Conservation (phyloP, 2,113 vertebrate genomes). For the Mystacornis crossleyi region DNA sequence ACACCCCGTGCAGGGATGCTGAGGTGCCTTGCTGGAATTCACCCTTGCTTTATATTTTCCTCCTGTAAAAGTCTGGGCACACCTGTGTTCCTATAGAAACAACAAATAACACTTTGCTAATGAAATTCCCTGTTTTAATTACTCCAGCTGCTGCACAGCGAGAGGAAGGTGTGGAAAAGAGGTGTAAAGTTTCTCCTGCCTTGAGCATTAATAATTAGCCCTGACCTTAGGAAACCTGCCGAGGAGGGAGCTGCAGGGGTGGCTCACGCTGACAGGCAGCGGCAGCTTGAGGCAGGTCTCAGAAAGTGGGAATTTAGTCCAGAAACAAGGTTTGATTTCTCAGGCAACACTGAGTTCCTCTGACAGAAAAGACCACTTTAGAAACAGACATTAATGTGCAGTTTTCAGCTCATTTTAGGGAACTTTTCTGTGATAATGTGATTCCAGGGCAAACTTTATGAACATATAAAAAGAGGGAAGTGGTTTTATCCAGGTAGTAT, state of each 20-base stretch:
- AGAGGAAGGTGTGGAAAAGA: not conserved
- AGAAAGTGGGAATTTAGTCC: not conserved
- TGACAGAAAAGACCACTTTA: not conserved
- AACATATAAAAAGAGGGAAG: not conserved
- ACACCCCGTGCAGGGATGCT: accelerated
- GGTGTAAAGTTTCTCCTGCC: not conserved
- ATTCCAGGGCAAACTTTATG: not conserved
- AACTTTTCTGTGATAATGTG: not conserved
- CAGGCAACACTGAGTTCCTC: not conserved
- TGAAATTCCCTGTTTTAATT: not conserved
- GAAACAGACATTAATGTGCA: not conserved
- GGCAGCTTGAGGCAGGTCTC: not conserved
- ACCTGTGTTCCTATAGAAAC: not conserved
- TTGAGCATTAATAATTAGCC: not conserved
- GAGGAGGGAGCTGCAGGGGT: not conserved
- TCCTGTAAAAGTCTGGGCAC: not conserved
- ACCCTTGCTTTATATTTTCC: not conserved
- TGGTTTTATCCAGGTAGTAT: not conserved
- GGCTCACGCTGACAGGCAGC: not conserved
- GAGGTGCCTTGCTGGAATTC: not conserved
- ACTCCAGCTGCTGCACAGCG: not conserved
- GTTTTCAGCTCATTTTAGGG: not conserved
- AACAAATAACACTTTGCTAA: not conserved
- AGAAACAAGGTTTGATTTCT: not conserved
- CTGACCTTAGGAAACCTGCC: not conserved